These are phyloP conservation scores for Menidia beryllina DNA, from an alignment of 2,113 vertebrate species.

Conservation along the genomic window DNA sequence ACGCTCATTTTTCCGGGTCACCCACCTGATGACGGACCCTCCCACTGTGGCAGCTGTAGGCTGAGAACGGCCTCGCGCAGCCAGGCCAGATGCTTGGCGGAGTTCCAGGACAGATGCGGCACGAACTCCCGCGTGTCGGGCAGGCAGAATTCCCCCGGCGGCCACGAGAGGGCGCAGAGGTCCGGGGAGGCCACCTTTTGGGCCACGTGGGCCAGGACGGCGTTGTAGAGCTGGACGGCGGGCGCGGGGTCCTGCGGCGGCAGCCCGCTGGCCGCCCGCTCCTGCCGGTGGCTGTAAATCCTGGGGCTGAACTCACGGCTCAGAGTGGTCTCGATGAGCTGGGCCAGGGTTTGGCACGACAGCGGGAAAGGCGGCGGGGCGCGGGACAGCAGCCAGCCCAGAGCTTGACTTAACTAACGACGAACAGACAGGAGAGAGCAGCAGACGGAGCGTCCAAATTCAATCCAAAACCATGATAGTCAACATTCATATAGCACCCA, in stretches of 20 bases:
- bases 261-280: constrained; percentile 79
- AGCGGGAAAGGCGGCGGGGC: constrained; percentile 80
- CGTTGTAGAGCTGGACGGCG: constrained; percentile 89
- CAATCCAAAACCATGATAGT: too few species aligned
- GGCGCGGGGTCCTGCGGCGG: constrained; percentile 82
- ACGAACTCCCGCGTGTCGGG: constrained; percentile 81
- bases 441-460: background rate
- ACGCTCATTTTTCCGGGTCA: background rate
- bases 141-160: constrained; percentile 86
- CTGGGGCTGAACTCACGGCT: constrained; percentile 85
- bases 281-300: constrained; percentile 84
- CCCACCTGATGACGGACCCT: constrained; percentile 83
- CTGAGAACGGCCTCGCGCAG: constrained; percentile 86
- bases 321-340: constrained; percentile 87
- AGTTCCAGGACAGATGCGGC: constrained; percentile 91
- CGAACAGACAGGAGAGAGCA: background rate
- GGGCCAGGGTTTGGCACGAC: constrained; percentile 86
- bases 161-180: constrained; percentile 89
- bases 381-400: constrained; percentile 87
- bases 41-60: constrained; percentile 90
- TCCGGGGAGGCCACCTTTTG: constrained; percentile 83
- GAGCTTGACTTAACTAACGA: constrained; percentile 83
- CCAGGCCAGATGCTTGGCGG: constrained; percentile 86
- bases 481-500: too few species aligned
- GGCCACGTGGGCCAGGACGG: constrained; percentile 85